phyloP scores from a whole-genome alignment of 2,113 vertebrate genomes.

The Caranx melampygus region DNA sequence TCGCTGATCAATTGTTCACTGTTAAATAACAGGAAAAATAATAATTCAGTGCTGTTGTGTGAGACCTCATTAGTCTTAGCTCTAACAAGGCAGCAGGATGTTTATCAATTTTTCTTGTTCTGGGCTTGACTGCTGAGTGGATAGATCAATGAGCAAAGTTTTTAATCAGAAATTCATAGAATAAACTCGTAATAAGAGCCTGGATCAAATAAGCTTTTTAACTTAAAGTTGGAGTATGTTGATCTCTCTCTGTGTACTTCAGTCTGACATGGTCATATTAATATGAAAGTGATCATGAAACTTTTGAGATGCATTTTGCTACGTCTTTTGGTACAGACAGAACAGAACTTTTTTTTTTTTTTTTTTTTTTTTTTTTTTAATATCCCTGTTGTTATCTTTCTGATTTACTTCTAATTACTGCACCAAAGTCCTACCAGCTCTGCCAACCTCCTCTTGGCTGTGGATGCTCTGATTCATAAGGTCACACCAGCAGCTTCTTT shows the following conservation, averaged over 20 bases:
- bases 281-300: constrained; percentile 3
- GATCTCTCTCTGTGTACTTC: background rate
- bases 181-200: background rate
- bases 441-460: background rate
- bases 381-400: background rate
- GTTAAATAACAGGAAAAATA: background rate
- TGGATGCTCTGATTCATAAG: constrained; percentile 16
- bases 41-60: background rate
- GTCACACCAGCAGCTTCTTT: constrained; percentile 12
- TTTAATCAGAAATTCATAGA: constrained; percentile 3
- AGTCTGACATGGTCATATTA: constrained; percentile 13
- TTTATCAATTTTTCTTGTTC: background rate
- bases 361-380: background rate
- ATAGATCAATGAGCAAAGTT: background rate
- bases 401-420: background rate
- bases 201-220: background rate
- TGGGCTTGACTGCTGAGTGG: background rate
- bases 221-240: constrained; percentile 3
- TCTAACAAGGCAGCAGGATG: background rate
- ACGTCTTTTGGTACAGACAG: background rate
- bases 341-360: background rate
- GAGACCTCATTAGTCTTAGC: background rate
- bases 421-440: background rate
- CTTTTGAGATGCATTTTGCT: background rate
- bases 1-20: too few species aligned